phyloP scores from a whole-genome alignment of 1,140 invertebrate species.

The Drosophila lini region DNA sequence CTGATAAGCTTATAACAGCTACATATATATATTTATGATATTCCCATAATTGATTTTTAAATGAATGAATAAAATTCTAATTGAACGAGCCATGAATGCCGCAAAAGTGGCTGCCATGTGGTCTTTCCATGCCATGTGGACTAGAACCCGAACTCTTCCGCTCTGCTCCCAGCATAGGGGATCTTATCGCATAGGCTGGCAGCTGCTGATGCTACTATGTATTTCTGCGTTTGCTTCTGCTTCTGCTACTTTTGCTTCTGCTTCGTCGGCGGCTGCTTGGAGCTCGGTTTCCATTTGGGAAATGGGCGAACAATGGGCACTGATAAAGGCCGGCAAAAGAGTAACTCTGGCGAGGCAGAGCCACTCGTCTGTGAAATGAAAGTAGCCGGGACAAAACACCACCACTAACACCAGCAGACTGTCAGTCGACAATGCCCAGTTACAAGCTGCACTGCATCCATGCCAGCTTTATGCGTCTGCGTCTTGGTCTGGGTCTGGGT shows the following conservation, averaged over 20 bases:
- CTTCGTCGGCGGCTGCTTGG: not conserved
- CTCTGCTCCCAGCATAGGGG: slow-evolving; percentile 15
- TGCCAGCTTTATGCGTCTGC: slow-evolving; percentile 9
- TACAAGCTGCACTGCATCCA: slow-evolving; percentile 1
- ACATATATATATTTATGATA: not conserved
- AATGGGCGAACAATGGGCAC: slow-evolving; percentile 56
- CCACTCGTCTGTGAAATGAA: slow-evolving; percentile 64
- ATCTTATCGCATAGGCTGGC: slow-evolving; percentile 18
- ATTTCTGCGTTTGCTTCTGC: not conserved
- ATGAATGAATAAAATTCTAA: slow-evolving; percentile 5
- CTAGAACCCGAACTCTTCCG: slow-evolving; percentile 18
- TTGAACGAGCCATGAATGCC: not conserved
- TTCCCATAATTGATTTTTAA: slow-evolving; percentile 3
- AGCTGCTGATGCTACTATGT: slow-evolving; percentile 2
- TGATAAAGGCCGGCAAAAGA: slow-evolving; percentile 51
- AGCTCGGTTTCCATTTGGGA: slow-evolving; percentile 45
- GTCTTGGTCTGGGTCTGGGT: not conserved
- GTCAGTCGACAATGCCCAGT: slow-evolving; percentile 13
- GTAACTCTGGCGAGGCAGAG: slow-evolving; percentile 5
- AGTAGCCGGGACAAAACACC: slow-evolving; percentile 49
- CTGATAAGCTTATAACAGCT: not conserved
- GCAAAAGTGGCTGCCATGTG: slow-evolving; percentile 6
- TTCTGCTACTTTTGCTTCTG: slow-evolving; percentile 5
- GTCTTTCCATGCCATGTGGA: slow-evolving; percentile 1
- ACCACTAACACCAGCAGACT: slow-evolving; percentile 2